Conservation (phyloP, 2,113 vertebrate species). For the Irena cyanogastra region DNA sequence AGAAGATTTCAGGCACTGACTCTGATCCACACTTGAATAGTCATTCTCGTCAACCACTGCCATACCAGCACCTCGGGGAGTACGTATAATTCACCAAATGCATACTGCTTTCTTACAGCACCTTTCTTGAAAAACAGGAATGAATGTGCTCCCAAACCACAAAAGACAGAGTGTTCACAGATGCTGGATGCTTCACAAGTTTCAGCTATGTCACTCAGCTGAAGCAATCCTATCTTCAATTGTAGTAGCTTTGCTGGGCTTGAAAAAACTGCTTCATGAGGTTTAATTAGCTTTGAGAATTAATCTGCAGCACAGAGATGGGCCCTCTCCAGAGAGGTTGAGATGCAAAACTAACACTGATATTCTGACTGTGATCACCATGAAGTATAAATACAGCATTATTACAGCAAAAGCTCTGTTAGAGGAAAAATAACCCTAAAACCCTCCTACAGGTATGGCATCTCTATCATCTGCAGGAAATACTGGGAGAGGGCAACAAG, state of each 20-base stretch:
- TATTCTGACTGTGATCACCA: not conserved
- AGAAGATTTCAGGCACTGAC: not conserved
- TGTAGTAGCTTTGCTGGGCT: not conserved
- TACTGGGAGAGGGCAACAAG: not conserved
- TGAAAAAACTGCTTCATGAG: not conserved
- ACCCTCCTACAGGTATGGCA: not conserved
- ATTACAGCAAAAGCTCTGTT: not conserved
- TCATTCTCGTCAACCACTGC: not conserved
- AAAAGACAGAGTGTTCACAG: not conserved
- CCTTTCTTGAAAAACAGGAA: not conserved
- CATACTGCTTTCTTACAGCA: not conserved
- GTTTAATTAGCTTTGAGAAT: not conserved
- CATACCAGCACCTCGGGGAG: not conserved
- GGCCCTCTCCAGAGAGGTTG: not conserved
- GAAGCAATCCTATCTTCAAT: not conserved
- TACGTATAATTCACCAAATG: not conserved
- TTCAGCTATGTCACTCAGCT: not conserved
- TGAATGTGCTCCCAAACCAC: not conserved
- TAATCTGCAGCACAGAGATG: not conserved
- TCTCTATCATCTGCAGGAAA: not conserved
- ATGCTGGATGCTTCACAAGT: not conserved
- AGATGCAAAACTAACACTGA: not conserved
- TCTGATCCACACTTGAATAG: not conserved
- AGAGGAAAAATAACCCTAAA: not conserved
- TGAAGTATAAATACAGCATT: not conserved